Evolutionary conservation across 2,888 invertebrate genomes (phyloP).

Genomic region (Achlya flavicornis): DNA sequence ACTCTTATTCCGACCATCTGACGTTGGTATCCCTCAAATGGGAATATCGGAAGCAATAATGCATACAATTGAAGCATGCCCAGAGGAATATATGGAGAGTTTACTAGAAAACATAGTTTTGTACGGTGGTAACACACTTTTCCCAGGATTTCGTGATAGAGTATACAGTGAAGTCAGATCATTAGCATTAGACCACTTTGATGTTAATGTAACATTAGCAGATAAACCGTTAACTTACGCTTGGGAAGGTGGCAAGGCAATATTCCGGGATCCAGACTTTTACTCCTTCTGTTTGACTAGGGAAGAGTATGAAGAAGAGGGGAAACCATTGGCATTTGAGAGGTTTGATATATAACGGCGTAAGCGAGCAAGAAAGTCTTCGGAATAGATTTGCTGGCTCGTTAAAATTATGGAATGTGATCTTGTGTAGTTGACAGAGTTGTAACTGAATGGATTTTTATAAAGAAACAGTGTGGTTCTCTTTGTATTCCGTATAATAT

Average conservation of each 20-base stretch:
- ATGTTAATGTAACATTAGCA: slow-evolving; percentile 86
- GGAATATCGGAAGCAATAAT: slow-evolving; percentile 96
- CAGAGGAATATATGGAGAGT: slow-evolving; percentile 89
- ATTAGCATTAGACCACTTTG: slow-evolving; percentile 89
- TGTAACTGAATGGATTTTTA: no score
- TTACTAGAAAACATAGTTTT: slow-evolving; percentile 93
- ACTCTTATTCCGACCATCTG: slow-evolving; percentile 96
- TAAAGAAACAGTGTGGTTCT: no score
- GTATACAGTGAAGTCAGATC: slow-evolving; percentile 88
- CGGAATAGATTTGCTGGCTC: slow-evolving; percentile 59
- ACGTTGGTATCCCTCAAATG: slow-evolving; percentile 95
- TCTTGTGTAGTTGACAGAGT: background rate
- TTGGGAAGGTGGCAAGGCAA: slow-evolving; percentile 93
- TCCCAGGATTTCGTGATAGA: slow-evolving; percentile 92
- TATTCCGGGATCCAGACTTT: slow-evolving; percentile 90
- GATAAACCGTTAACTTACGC: slow-evolving; percentile 91
- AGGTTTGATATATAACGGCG: slow-evolving; percentile 81
- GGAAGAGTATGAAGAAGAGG: slow-evolving; percentile 95
- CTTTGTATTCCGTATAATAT: no score
- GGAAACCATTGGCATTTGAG: slow-evolving; percentile 84
- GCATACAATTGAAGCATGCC: slow-evolving; percentile 89
- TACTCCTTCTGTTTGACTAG: slow-evolving; percentile 88
- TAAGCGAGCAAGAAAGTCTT: slow-evolving; percentile 68
- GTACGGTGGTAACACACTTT: slow-evolving; percentile 91
- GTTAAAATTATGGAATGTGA: slow-evolving; percentile 36